These are phyloP conservation scores for Phycodurus eques DNA, from an alignment of 2,113 vertebrate species.

Conservation along the genomic window DNA sequence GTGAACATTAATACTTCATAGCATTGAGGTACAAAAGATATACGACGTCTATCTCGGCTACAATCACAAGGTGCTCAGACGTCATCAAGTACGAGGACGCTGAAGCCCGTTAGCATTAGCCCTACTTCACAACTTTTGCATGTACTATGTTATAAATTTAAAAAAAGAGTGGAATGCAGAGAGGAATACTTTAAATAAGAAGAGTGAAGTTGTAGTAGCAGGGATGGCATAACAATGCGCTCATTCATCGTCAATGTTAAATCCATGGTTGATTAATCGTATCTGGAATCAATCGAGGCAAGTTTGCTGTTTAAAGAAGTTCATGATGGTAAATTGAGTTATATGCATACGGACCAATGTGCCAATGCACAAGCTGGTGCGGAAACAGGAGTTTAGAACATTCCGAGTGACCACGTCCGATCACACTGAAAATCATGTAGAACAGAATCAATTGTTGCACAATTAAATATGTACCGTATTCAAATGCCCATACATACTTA, in stretches of 20 bases:
- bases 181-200: not conserved
- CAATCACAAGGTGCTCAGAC: slow-evolving; percentile 48
- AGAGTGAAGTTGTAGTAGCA: not conserved
- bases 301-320: too few relatives aligned
- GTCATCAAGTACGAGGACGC: slow-evolving; percentile 43
- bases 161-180: not conserved
- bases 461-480: too few relatives aligned
- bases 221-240: not conserved
- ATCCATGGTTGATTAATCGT: too few relatives aligned
- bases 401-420: too few relatives aligned
- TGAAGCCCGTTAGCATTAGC: not conserved
- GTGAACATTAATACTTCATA: not conserved
- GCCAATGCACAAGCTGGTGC: too few relatives aligned
- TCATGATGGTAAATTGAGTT: too few relatives aligned
- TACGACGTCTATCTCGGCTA: slow-evolving; percentile 12
- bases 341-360: too few relatives aligned
- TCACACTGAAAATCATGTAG: too few relatives aligned
- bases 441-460: too few relatives aligned
- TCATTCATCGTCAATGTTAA: not conserved
- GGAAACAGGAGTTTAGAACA: too few relatives aligned
- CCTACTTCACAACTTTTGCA: not conserved
- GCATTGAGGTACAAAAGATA: slow-evolving; percentile 28
- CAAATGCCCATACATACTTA: too few relatives aligned
- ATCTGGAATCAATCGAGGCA: too few relatives aligned
- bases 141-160: not conserved